Evolutionary conservation across 2,888 invertebrate genomes (phyloP).

Genomic region (Drosophila infuscata): DNA sequence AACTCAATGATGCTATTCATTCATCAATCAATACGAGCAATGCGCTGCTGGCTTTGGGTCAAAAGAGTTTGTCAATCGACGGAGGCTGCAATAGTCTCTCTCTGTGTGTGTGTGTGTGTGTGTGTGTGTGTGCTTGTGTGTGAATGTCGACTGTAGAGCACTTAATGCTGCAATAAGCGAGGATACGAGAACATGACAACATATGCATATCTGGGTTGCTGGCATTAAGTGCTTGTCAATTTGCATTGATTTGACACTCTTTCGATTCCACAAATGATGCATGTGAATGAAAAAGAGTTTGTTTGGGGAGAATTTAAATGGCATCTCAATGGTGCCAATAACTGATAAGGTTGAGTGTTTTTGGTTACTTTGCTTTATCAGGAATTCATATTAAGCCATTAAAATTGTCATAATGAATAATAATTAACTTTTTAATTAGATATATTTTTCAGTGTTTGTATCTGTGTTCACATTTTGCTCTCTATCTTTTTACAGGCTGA

Average conservation of each 20-base stretch:
- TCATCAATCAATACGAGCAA: conserved; percentile 66
- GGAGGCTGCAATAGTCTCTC: conserved; percentile 24
- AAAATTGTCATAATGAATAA: not conserved
- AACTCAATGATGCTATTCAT: conserved; percentile 43
- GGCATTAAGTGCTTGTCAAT: conserved; percentile 63
- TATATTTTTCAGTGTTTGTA: not conserved
- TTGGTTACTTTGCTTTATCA: not conserved
- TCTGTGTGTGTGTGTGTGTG: conserved; percentile 17
- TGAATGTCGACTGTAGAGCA: conserved; percentile 32
- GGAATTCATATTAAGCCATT: not conserved
- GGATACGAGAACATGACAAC: conserved; percentile 24
- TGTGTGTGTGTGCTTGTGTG: not conserved
- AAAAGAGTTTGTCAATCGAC: conserved; percentile 61
- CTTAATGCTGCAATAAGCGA: conserved; percentile 63
- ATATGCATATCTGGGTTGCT: conserved; percentile 47
- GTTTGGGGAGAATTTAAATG: not conserved
- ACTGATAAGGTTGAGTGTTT: not conserved
- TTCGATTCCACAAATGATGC: conserved; percentile 30
- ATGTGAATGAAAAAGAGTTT: not conserved
- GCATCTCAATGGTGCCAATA: not conserved
- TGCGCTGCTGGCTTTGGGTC: conserved; percentile 56
- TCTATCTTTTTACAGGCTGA: conserved; percentile 63
- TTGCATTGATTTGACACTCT: conserved; percentile 45
- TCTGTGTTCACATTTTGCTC: conserved; percentile 6
- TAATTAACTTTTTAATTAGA: not conserved